These are phyloP conservation scores for Dicerorhinus sumatrensis DNA, from an alignment of 2,113 vertebrate genomes.

Conservation along the genomic window DNA sequence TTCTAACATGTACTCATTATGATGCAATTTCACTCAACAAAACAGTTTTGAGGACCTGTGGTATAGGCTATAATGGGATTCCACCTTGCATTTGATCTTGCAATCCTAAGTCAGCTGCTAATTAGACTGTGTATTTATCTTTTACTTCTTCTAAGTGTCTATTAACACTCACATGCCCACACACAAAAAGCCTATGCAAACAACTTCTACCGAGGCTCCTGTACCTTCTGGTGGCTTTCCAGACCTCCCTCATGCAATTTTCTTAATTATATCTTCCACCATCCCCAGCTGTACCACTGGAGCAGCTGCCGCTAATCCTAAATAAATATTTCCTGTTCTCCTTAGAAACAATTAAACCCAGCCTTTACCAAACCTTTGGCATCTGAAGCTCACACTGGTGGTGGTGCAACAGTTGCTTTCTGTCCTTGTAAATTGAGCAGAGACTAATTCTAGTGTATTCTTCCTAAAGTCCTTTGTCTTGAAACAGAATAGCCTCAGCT, in stretches of 20 bases:
- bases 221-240: conserved; percentile 79
- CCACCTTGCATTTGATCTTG: conserved; percentile 70
- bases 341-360: conserved; percentile 79
- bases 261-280: conserved; percentile 85
- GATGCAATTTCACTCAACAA: conserved; percentile 60
- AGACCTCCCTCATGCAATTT: conserved; percentile 79
- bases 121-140: conserved; percentile 69
- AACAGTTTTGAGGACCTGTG: conserved; percentile 34
- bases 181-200: conserved; percentile 69
- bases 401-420: conserved; percentile 16
- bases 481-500: background rate
- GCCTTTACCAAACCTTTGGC: conserved; percentile 68
- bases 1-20: conserved; percentile 37
- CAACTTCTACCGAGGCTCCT: conserved; percentile 51
- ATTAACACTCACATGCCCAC: conserved; percentile 46
- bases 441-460: conserved; percentile 60
- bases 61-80: conserved; percentile 67
- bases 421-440: conserved; percentile 36
- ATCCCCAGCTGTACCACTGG: conserved; percentile 70
- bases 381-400: conserved; percentile 37
- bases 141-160: conserved; percentile 69
- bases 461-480: conserved; percentile 57
- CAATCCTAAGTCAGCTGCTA: conserved; percentile 66
- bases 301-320: conserved; percentile 86
- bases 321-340: conserved; percentile 88